Percentiles rank a stretch among this genome's conserved stretches.
These are phyloP conservation scores for Thripadectes ignobilis DNA, from an alignment of 2,797 vertebrate species.

Conservation along the genomic window DNA sequence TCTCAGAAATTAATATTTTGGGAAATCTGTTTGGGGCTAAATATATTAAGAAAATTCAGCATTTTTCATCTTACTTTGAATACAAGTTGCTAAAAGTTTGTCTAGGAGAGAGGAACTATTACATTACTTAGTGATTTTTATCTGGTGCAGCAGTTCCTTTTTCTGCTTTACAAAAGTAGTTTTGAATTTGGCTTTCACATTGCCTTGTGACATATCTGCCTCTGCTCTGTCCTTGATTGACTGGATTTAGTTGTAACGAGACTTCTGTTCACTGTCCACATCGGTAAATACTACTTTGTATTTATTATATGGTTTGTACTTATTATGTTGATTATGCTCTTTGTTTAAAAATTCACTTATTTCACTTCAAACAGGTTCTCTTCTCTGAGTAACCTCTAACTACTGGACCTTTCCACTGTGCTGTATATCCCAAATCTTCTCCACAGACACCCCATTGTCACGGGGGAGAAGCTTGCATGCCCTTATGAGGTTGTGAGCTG, in stretches of 20 bases:
- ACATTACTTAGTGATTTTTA: not conserved
- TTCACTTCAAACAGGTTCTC: not conserved
- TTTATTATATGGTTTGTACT: not conserved
- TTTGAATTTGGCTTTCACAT: not conserved
- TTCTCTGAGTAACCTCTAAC: not conserved
- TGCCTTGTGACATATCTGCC: not conserved
- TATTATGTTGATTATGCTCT: not conserved
- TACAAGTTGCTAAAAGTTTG: not conserved
- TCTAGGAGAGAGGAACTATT: not conserved
- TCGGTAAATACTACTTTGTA: not conserved
- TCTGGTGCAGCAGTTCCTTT: not conserved
- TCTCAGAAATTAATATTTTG: not conserved
- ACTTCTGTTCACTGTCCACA: not conserved
- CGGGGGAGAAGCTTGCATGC: too few species aligned
- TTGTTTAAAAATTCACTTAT: not conserved
- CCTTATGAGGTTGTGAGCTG: too few species aligned
- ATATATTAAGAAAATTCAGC: not conserved
- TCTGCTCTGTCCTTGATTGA: not conserved
- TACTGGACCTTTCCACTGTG: not conserved
- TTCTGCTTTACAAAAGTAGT: not conserved
- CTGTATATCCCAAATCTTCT: not conserved
- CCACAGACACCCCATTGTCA: too few species aligned
- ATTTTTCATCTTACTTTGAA: not conserved
- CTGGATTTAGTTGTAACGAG: not conserved
- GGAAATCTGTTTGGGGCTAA: not conserved